These are phyloP conservation scores for Heliconius charithonia DNA, from an alignment of 2,888 invertebrate genomes.

Conservation along the genomic window DNA sequence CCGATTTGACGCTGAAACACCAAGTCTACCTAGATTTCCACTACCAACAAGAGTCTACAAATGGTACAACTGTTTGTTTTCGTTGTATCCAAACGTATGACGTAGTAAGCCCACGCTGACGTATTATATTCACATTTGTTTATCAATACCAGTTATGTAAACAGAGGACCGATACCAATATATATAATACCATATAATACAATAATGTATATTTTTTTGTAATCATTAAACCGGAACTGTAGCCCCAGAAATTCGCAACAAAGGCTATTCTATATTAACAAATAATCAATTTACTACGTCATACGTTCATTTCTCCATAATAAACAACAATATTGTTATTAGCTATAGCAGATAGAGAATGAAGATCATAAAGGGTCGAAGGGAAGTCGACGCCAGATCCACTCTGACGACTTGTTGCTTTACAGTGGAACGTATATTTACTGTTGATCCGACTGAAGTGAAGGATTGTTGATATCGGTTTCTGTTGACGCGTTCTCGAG, in stretches of 20 bases:
- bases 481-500: constrained; percentile 16
- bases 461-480: constrained; percentile 17
- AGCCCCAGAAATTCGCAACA: background rate
- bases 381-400: constrained; percentile 51
- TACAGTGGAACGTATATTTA: constrained; percentile 59
- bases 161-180: background rate
- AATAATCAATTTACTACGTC: constrained; percentile 37
- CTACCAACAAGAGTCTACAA: constrained; percentile 54
- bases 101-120: constrained; percentile 55
- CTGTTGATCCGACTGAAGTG: constrained; percentile 39
- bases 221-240: background rate
- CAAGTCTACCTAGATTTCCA: constrained; percentile 55
- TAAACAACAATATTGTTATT: constrained; percentile 24
- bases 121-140: constrained; percentile 38
- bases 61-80: constrained; percentile 67
- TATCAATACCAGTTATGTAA: constrained; percentile 28
- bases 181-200: no score
- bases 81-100: constrained; percentile 59
- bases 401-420: constrained; percentile 74
- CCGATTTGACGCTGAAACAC: constrained; percentile 65
- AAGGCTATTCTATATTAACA: background rate
- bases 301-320: constrained; percentile 40
- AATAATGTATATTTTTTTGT: background rate
- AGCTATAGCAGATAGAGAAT: constrained; percentile 26
- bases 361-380: constrained; percentile 60